phyloP scores from a whole-genome alignment of 2,113 vertebrate genomes.

The Cyanoderma ruficeps region DNA sequence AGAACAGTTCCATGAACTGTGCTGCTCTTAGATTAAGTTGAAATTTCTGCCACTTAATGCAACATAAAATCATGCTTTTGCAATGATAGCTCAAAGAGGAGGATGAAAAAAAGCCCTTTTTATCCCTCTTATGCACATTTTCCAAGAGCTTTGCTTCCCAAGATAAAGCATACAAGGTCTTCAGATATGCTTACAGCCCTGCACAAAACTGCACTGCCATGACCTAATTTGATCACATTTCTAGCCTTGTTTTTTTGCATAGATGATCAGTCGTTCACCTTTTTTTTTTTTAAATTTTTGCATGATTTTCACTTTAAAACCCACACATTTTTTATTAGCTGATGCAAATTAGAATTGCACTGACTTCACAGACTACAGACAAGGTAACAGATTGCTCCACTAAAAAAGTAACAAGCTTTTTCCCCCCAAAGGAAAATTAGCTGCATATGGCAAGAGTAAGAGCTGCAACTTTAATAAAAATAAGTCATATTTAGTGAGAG shows the following conservation, averaged over 20 bases:
- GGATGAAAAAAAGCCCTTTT: conserved; percentile 32
- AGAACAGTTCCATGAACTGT: neutral
- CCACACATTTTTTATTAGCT: conserved; percentile 70
- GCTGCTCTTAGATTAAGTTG: conserved; percentile 1
- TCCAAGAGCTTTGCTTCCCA: conserved; percentile 44
- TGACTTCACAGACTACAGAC: conserved; percentile 70
- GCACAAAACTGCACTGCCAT: conserved; percentile 37
- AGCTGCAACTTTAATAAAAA: conserved; percentile 62
- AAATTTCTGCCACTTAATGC: conserved; percentile 31
- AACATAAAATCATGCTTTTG: conserved; percentile 18
- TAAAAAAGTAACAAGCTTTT: conserved; percentile 69
- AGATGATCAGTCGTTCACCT: conserved; percentile 55
- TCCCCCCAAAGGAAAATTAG: conserved; percentile 70
- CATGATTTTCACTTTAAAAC: conserved; percentile 68
- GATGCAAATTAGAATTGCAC: conserved; percentile 67
- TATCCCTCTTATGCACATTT: conserved; percentile 40
- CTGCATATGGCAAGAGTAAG: conserved; percentile 68
- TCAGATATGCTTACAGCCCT: conserved; percentile 31
- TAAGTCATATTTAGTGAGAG: conserved; percentile 48
- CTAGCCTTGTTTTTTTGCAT: conserved; percentile 48
- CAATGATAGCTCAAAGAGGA: neutral
- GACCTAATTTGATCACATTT: conserved; percentile 61
- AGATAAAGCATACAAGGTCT: conserved; percentile 43
- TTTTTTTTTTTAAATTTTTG: conserved; percentile 24
- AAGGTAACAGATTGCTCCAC: conserved; percentile 71